Base-by-base conservation (phyloP, 2,888 invertebrate genomes). In the Pheosia tremula region DNA sequence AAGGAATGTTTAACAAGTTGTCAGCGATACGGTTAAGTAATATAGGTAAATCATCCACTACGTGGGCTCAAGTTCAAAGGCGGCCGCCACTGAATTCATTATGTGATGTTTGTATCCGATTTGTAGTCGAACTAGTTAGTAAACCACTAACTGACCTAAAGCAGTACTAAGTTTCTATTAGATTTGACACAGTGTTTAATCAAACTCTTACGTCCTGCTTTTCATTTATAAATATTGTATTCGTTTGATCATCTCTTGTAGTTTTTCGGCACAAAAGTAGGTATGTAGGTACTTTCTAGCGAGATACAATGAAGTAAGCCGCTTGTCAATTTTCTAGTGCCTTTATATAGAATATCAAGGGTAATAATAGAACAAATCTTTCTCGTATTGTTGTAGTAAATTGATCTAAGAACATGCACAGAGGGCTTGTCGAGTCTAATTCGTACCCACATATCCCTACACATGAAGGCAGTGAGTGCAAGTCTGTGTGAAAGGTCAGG, bases 401-500 rank as follows among this genome's bases (percentile, higher is more conserved):
- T 24, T 50, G 7, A 24, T 24, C 24, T n/a, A 24, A 45, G 65
- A 56, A 56, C 61, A 59, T 47, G 55, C 61, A 56, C 59, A 58
- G 58, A 66, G 61, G 63, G 61, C 60, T 64, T 69, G 79, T 67
- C 83, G 73, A 71, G 78, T 87, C 89, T 86, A 80, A 80, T 74
- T 68, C 62, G 62, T 84, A 78, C 24, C 24, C 0, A 24, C 77
- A 76, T 84, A 84, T 66, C 78, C 78, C 86, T 86, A 79, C 75
- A 76, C 73, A 70, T 79, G 69, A 72, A 80, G 80, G 79, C 79
- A 82, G 76, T 78, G 79, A 82, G 75, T 81, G 82, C 83, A 84
- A 84, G 87, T 80, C 78, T 81, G 81, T 86, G 83, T 84, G 83
- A 93, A 93, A 93, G 93, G 93, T 93, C 93, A 93, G 87, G 93